Percentiles rank a stretch among this genome's conserved stretches.
Evolutionary conservation across 2,797 vertebrate genomes (phyloP).

Genomic region (Hyperoplus immaculatus): DNA sequence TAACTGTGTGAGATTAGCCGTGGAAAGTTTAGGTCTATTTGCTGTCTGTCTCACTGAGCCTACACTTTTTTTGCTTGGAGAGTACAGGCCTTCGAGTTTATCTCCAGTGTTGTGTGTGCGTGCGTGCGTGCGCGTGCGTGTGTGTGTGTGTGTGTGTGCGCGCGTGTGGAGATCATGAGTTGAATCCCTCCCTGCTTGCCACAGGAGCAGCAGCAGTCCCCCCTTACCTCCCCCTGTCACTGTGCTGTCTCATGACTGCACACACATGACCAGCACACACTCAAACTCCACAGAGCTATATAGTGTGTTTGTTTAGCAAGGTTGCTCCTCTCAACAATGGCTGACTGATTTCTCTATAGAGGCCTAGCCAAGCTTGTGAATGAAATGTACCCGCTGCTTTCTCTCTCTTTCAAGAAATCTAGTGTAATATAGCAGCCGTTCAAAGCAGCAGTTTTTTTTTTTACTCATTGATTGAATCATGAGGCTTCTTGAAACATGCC

Average conservation of each 20-base stretch:
- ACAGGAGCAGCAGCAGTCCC: conserved; percentile 31
- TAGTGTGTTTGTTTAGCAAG: conserved; percentile 43
- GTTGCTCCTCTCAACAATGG: conserved; percentile 45
- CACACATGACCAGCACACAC: conserved; percentile 83
- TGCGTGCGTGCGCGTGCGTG: neutral
- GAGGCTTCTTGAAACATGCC: conserved; percentile 9
- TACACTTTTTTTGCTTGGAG: neutral
- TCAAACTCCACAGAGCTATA: conserved; percentile 58
- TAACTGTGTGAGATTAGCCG: neutral
- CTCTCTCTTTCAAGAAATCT: conserved; percentile 12
- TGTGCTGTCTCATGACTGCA: conserved; percentile 84
- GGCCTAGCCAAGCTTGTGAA: conserved; percentile 6
- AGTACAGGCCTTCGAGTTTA: neutral
- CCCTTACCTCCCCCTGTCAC: conserved; percentile 52
- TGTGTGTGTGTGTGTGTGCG: conserved; percentile 24
- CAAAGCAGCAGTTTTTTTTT: neutral
- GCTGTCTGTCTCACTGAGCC: neutral
- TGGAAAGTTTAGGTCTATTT: neutral
- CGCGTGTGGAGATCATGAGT: conserved; percentile 53
- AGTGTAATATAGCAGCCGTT: neutral
- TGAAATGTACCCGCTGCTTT: conserved; percentile 3
- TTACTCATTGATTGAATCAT: conserved; percentile 13
- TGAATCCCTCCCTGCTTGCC: conserved; percentile 35
- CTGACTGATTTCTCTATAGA: conserved; percentile 20
- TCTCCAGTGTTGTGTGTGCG: conserved; percentile 6